Conservation (phyloP, 1,140 invertebrate species). For the Rhopalosiphum padi region DNA sequence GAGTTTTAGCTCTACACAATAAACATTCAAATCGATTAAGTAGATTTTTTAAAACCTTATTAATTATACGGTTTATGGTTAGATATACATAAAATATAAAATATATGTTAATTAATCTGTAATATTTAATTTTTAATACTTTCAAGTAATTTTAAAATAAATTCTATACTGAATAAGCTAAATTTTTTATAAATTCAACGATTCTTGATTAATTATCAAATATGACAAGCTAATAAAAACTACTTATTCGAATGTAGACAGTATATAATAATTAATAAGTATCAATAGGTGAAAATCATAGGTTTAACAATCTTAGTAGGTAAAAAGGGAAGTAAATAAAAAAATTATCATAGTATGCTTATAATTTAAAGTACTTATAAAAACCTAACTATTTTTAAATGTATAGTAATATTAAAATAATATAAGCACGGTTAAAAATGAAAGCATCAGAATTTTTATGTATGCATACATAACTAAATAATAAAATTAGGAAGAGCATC, state of each 20-base stretch:
- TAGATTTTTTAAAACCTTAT: not conserved
- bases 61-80: too few species aligned
- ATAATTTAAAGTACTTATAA: not conserved
- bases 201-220: not conserved
- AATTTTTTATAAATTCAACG: not conserved
- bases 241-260: not conserved
- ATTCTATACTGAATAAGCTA: not conserved
- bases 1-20: not conserved
- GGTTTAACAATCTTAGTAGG: too few species aligned
- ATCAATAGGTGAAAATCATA: too few species aligned
- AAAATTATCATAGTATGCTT: too few species aligned
- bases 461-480: not conserved
- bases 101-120: not conserved
- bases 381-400: not conserved
- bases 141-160: not conserved
- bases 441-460: not conserved
- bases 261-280: not conserved
- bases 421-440: not conserved
- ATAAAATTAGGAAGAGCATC: not conserved
- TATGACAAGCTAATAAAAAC: not conserved
- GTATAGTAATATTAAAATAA: not conserved
- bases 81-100: not conserved
- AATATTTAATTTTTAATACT: not conserved
- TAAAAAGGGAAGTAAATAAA: too few species aligned
- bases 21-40: too few species aligned